Conservation (phyloP, 2,888 invertebrate species). For the Hydrotaea cyrtoneurina region DNA sequence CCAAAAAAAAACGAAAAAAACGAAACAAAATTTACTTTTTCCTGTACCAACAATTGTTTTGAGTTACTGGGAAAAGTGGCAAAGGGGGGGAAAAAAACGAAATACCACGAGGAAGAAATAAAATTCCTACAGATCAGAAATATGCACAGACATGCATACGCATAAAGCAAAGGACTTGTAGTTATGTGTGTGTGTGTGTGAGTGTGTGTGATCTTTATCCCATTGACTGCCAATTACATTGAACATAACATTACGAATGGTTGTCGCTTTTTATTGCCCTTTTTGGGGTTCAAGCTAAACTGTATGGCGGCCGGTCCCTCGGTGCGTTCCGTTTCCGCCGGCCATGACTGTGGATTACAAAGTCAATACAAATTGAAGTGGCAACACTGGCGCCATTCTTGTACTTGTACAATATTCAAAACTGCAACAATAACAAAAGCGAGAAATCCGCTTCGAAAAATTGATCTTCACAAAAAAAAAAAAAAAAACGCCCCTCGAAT, state of each 20-base stretch:
- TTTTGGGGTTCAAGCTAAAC: neutral
- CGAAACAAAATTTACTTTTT: too few species aligned
- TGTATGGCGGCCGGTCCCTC: neutral
- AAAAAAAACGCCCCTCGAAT: neutral
- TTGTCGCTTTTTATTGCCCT: neutral
- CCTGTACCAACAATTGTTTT: too few species aligned
- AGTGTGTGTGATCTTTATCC: neutral
- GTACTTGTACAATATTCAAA: neutral
- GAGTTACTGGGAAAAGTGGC: too few species aligned
- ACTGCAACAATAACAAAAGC: constrained; percentile 21
- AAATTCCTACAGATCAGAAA: neutral
- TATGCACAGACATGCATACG: too few species aligned
- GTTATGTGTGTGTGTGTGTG: too few species aligned
- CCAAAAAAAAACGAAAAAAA: neutral
- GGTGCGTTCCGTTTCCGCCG: neutral
- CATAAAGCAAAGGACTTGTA: too few species aligned
- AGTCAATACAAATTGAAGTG: constrained; percentile 58
- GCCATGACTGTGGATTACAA: constrained; percentile 20
- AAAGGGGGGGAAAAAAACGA: too few species aligned
- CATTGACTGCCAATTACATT: neutral
- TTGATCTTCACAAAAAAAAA: neutral
- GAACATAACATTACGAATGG: neutral
- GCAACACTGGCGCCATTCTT: constrained; percentile 47
- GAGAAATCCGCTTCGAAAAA: constrained; percentile 17
- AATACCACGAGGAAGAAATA: neutral